Conservation (phyloP, 2,888 invertebrate species). For the Eustalomyia histrio region DNA sequence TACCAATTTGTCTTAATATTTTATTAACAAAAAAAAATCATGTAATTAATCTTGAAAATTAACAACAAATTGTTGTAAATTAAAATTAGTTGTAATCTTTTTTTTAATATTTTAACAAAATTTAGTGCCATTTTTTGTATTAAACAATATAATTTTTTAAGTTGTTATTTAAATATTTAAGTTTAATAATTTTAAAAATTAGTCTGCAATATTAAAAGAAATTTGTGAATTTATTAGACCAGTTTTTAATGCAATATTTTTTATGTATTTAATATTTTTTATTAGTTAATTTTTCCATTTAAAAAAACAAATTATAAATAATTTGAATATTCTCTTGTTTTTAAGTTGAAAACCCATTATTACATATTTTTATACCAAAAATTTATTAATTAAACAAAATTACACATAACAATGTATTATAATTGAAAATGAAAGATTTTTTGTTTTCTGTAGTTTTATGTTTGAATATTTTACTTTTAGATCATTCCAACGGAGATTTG, state of each 20-base stretch:
- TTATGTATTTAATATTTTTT: conserved; percentile 4
- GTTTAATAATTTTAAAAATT: conserved; percentile 11
- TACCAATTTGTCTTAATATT: conserved; percentile 31
- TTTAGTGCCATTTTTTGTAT: conserved; percentile 61
- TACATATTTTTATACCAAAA: conserved; percentile 52
- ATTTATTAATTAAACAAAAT: conserved; percentile 32
- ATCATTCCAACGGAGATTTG: too few relatives aligned
- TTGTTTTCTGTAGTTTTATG: background rate
- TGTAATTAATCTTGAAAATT: conserved; percentile 23
- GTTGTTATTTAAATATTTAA: conserved; percentile 65
- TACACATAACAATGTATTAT: background rate
- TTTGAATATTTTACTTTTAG: background rate
- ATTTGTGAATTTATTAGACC: conserved; percentile 55
- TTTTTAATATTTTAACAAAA: conserved; percentile 28
- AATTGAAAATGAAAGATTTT: background rate
- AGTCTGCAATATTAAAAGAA: conserved; percentile 52
- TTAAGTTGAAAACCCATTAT: conserved; percentile 4
- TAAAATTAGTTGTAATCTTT: background rate
- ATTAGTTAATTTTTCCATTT: conserved; percentile 40
- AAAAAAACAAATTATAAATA: too few relatives aligned
- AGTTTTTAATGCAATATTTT: conserved; percentile 23
- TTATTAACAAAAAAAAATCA: background rate
- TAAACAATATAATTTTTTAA: conserved; percentile 46
- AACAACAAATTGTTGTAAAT: conserved; percentile 21
- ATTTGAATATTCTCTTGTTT: background rate